Evolutionary conservation across 2,113 vertebrate species (phyloP).

Genomic region (Pristiophorus japonicus): DNA sequence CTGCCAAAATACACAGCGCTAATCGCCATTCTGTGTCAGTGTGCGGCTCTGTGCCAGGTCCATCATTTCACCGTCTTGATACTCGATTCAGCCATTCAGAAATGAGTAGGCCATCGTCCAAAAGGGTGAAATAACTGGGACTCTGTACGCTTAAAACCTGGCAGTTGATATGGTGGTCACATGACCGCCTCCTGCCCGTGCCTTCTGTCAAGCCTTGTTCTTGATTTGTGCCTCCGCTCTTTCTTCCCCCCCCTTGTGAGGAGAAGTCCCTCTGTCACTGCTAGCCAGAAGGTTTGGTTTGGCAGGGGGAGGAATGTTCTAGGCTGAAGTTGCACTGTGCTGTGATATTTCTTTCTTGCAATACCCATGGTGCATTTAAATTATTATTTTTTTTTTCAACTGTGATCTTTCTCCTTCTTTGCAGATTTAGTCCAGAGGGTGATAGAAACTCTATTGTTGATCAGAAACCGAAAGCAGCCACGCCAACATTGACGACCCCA

Average conservation of each 20-base stretch:
- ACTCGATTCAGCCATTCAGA: not conserved
- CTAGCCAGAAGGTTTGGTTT: not conserved
- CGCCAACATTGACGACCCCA: conserved; percentile 22
- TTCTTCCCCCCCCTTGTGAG: not conserved
- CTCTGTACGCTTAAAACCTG: not conserved
- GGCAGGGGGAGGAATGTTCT: not conserved
- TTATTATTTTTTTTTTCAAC: not conserved
- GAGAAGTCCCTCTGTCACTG: not conserved
- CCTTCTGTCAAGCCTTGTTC: not conserved
- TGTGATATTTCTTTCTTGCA: not conserved
- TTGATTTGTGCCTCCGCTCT: not conserved
- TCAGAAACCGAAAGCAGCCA: conserved; percentile 49
- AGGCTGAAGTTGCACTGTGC: not conserved
- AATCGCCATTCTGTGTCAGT: not conserved
- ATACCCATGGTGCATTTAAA: not conserved
- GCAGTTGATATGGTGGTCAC: not conserved
- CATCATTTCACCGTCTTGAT: not conserved
- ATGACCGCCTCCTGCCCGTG: not conserved
- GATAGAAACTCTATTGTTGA: conserved; percentile 52
- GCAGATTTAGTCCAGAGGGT: conserved; percentile 70
- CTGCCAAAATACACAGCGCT: not conserved
- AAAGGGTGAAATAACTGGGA: not conserved
- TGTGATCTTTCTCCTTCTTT: not conserved
- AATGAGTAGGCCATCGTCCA: not conserved
- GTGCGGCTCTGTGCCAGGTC: not conserved